phyloP scores from a whole-genome alignment of 2,113 vertebrate species.

The Gymnogyps californianus region DNA sequence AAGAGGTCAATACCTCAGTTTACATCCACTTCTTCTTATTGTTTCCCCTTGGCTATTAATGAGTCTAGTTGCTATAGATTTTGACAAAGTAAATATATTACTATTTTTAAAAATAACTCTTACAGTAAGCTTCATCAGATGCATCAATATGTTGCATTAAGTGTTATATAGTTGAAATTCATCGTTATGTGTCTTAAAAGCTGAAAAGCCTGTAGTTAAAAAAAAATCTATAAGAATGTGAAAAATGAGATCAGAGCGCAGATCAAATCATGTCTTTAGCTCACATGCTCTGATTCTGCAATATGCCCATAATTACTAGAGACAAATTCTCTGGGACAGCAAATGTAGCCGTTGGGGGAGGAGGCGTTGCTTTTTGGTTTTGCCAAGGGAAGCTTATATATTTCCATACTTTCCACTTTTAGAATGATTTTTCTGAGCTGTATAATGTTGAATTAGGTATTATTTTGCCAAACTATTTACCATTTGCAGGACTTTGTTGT shows the following conservation, averaged over 20 bases:
- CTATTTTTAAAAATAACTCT: neutral
- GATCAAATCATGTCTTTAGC: neutral
- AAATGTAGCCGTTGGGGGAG: neutral
- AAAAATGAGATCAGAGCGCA: neutral
- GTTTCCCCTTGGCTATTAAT: neutral
- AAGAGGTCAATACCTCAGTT: neutral
- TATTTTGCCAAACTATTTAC: neutral
- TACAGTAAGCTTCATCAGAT: neutral
- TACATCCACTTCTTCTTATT: neutral
- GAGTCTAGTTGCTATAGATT: neutral
- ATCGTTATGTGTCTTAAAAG: neutral
- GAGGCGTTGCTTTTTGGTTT: neutral
- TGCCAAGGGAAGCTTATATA: neutral
- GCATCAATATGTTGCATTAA: neutral
- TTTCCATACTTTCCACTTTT: neutral
- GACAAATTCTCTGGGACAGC: neutral
- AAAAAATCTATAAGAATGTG: neutral
- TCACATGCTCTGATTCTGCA: neutral
- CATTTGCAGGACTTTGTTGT: neutral
- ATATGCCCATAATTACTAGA: neutral
- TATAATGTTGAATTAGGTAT: neutral
- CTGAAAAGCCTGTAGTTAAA: neutral
- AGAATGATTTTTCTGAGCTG: neutral
- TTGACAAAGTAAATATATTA: neutral
- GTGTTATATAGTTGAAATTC: neutral